Conservation (phyloP, 2,888 invertebrate genomes). For the Pegoplata infirma region DNA sequence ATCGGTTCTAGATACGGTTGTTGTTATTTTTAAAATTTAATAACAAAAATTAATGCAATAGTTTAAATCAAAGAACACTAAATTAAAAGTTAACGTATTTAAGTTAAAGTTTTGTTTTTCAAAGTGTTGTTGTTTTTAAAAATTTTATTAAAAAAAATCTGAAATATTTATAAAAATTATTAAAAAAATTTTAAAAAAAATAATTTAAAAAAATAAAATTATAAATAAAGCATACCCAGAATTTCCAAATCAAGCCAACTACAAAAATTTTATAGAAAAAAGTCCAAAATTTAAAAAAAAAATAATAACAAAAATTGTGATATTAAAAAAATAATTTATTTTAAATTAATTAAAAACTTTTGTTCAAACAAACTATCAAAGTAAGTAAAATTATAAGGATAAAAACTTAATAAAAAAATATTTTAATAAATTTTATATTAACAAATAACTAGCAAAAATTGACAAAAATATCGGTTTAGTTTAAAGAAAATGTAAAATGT, state of each 20-base stretch:
- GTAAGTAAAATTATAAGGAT: constrained; percentile 29
- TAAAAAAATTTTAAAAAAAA: constrained; percentile 49
- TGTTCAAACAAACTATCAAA: constrained; percentile 39
- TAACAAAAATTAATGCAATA: constrained; percentile 59
- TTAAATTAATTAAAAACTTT: constrained; percentile 49
- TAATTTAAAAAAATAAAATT: too few species aligned
- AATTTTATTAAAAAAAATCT: constrained; percentile 12
- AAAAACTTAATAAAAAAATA: neutral
- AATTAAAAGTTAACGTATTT: constrained; percentile 2
- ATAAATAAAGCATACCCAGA: constrained; percentile 45
- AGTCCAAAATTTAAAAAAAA: constrained; percentile 29
- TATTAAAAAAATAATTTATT: constrained; percentile 31
- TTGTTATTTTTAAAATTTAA: constrained; percentile 58
- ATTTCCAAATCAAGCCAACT: constrained; percentile 53
- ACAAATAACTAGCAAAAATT: too few species aligned
- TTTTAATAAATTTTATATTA: neutral
- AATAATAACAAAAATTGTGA: constrained; percentile 65
- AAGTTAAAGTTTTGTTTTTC: constrained; percentile 17
- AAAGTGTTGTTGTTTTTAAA: constrained; percentile 55
- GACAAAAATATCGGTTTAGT: too few species aligned
- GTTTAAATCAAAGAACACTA: constrained; percentile 44
- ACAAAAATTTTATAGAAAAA: constrained; percentile 51
- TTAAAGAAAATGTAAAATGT: too few species aligned
- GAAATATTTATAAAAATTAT: constrained; percentile 8
- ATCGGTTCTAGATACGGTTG: constrained; percentile 74